phyloP scores from a whole-genome alignment of 2,888 invertebrate genomes.

The Acanthosepion lycidas region DNA sequence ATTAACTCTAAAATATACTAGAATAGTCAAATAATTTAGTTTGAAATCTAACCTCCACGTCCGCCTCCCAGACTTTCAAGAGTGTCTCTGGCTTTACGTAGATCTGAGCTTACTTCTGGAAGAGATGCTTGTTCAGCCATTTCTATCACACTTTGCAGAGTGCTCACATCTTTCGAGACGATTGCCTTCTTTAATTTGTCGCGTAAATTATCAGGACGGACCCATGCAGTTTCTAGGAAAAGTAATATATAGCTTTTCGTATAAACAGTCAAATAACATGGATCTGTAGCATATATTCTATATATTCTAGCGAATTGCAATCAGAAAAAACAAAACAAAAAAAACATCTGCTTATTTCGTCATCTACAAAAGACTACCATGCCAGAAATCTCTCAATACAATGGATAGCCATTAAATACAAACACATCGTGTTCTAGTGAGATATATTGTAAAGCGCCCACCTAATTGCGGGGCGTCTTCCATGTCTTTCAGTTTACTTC shows the following conservation, averaged over 20 bases:
- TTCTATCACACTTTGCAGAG: conserved; percentile 18
- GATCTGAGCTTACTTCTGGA: neutral
- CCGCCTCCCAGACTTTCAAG: neutral
- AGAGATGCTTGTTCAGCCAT: neutral
- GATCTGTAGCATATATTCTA: too few relatives aligned
- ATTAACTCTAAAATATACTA: too few relatives aligned
- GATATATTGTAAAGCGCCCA: neutral
- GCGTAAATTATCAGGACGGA: neutral
- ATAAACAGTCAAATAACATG: neutral
- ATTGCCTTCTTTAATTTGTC: neutral
- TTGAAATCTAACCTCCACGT: neutral
- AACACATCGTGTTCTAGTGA: too few relatives aligned
- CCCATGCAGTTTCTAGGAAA: neutral
- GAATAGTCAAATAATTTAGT: neutral
- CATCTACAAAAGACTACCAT: too few relatives aligned
- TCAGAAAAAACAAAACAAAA: too few relatives aligned
- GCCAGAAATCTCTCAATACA: too few relatives aligned
- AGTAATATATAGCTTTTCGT: neutral
- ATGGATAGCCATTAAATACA: too few relatives aligned
- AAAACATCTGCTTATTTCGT: too few relatives aligned
- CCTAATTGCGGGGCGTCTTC: neutral
- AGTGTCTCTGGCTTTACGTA: conserved; percentile 6
- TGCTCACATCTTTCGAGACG: neutral
- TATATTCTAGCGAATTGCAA: too few relatives aligned
- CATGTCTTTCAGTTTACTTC: neutral